phyloP scores from a whole-genome alignment of 2,113 vertebrate species.

The Sphaerodactylus townsendi region DNA sequence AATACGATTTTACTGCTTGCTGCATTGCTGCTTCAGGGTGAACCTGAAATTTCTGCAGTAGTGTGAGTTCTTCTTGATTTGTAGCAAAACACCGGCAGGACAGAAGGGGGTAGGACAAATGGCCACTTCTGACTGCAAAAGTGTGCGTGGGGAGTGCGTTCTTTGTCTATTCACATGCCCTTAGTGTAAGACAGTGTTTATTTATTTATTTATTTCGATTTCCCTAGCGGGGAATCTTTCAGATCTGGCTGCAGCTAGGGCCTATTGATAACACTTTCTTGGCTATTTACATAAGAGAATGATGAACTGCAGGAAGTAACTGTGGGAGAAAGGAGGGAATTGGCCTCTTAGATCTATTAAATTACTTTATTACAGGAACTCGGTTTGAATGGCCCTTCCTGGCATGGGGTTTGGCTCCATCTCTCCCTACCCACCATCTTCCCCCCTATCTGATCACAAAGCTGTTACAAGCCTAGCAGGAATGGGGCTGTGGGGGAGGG shows the following conservation, averaged over 20 bases:
- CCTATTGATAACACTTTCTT: constrained; percentile 48
- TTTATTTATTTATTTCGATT: too few relatives aligned
- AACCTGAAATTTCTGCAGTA: neutral
- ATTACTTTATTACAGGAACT: constrained; percentile 87
- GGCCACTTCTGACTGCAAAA: too few relatives aligned
- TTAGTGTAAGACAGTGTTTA: neutral
- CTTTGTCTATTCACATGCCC: neutral
- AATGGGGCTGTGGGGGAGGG: constrained; percentile 65
- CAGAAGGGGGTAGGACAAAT: neutral
- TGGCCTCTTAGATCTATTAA: constrained; percentile 83
- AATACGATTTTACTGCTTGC: neutral
- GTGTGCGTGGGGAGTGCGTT: neutral
- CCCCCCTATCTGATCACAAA: constrained; percentile 78
- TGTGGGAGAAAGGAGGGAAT: constrained; percentile 81
- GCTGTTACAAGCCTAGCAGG: constrained; percentile 77
- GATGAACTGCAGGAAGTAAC: constrained; percentile 83
- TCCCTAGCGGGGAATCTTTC: too few relatives aligned
- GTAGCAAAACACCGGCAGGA: neutral
- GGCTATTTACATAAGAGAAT: constrained; percentile 81
- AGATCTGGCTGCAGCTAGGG: constrained; percentile 41
- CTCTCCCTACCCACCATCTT: constrained; percentile 41
- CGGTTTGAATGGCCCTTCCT: constrained; percentile 77
- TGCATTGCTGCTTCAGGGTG: neutral
- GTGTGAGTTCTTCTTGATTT: neutral
- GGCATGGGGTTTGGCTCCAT: constrained; percentile 71